Evolutionary conservation across 2,113 vertebrate genomes (phyloP).

Genomic region (Amblyopsis rosae): DNA sequence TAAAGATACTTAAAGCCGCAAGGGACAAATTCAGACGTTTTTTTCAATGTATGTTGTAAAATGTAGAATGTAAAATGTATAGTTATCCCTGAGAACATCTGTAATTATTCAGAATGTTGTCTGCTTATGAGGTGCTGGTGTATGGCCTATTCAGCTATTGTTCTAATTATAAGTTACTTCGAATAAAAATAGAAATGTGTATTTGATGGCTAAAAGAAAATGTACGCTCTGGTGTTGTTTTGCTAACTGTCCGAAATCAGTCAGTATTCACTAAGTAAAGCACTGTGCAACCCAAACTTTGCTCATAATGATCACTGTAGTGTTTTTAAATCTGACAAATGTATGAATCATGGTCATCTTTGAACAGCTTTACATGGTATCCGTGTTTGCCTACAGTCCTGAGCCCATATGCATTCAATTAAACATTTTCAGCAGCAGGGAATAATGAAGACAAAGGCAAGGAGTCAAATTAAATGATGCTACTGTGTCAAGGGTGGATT

Average conservation of each 20-base stretch:
- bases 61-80: too few species aligned
- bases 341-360: conserved; percentile 9
- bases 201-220: too few species aligned
- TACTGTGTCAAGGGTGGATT: neutral
- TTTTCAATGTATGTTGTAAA: too few species aligned
- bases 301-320: neutral
- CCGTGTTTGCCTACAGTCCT: conserved; percentile 28
- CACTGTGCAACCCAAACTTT: too few species aligned
- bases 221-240: too few species aligned
- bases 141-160: too few species aligned
- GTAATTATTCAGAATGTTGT: neutral
- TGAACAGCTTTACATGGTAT: conserved; percentile 17
- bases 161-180: neutral
- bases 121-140: neutral
- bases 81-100: too few species aligned
- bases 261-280: too few species aligned
- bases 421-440: conserved; percentile 16
- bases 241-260: too few species aligned
- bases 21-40: too few species aligned
- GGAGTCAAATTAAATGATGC: neutral
- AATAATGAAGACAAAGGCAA: conserved; percentile 9
- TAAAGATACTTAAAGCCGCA: too few species aligned
- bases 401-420: neutral
- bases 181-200: neutral
- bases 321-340: neutral